These are phyloP conservation scores for Cyprinodon tularosa DNA, from an alignment of 2,113 vertebrate genomes.

Conservation along the genomic window DNA sequence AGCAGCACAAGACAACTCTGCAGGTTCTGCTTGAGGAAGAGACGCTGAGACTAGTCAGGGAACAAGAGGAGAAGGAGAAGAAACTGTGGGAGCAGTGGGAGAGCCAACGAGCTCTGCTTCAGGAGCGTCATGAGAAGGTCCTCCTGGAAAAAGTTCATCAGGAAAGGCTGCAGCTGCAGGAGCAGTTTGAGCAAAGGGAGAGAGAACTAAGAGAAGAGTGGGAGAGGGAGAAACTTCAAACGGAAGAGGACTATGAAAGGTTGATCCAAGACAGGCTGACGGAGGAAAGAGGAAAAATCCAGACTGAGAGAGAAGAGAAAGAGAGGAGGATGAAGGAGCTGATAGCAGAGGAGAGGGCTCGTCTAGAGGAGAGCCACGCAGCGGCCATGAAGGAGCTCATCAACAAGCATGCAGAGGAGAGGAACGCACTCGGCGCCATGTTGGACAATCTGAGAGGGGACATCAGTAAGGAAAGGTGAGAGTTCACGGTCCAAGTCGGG, in stretches of 20 bases:
- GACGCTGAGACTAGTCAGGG: slow-evolving; percentile 59
- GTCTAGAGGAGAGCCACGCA: slow-evolving; percentile 69
- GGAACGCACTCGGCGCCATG: slow-evolving; percentile 75
- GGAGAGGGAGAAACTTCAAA: slow-evolving; percentile 71
- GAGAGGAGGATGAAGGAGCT: slow-evolving; percentile 54
- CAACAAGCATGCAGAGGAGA: slow-evolving; percentile 76
- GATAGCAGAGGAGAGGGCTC: slow-evolving; percentile 71
- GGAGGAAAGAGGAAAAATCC: slow-evolving; percentile 63
- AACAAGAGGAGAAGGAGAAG: slow-evolving; percentile 76
- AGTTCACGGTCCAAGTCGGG: not conserved
- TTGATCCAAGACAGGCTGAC: slow-evolving; percentile 76
- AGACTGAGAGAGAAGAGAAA: slow-evolving; percentile 62
- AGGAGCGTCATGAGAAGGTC: slow-evolving; percentile 64
- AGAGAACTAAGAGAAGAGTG: slow-evolving; percentile 69
- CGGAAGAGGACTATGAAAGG: slow-evolving; percentile 77
- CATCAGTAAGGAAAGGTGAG: slow-evolving; percentile 88
- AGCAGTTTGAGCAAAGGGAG: slow-evolving; percentile 70
- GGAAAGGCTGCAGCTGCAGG: slow-evolving; percentile 49
- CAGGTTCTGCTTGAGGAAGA: slow-evolving; percentile 76
- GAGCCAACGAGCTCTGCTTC: slow-evolving; percentile 67
- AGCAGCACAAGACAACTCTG: slow-evolving; percentile 71
- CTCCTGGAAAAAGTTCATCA: slow-evolving; percentile 66
- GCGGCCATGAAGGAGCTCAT: slow-evolving; percentile 76
- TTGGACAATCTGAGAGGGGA: slow-evolving; percentile 82
- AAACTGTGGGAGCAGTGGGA: slow-evolving; percentile 73